Percentiles rank a stretch among this genome's conserved stretches.
Evolutionary conservation across 2,888 invertebrate species (phyloP).

Genomic region (Coremacera marginata): DNA sequence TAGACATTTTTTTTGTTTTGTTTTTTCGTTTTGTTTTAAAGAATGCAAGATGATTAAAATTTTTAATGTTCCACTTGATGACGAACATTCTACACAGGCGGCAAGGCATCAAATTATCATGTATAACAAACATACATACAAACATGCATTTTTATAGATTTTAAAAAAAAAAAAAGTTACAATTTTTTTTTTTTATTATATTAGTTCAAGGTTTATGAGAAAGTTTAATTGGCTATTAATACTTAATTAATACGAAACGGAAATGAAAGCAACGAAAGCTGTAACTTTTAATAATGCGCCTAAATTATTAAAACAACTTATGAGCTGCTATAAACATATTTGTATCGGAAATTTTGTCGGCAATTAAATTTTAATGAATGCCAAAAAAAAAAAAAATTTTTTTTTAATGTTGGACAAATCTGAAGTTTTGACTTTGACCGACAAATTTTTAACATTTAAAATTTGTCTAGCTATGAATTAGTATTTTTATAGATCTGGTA

Average conservation of each 20-base stretch:
- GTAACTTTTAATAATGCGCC: too few species aligned
- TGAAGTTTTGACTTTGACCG: not conserved
- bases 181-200: not conserved
- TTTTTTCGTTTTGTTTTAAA: too few species aligned
- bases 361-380: not conserved
- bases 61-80: not conserved
- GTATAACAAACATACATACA: not conserved
- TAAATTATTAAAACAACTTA: too few species aligned
- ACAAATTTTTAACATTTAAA: too few species aligned
- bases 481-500: too few species aligned
- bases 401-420: not conserved
- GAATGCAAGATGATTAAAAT: too few species aligned
- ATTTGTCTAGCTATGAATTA: too few species aligned
- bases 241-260: not conserved
- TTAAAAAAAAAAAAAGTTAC: not conserved
- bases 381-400: not conserved
- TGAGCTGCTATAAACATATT: not conserved
- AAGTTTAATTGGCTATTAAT: slow-evolving; percentile 13
- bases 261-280: not conserved
- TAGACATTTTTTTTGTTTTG: too few species aligned
- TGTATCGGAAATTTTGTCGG: not conserved
- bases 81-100: not conserved
- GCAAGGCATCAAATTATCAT: not conserved
- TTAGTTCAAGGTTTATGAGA: slow-evolving; percentile 11
- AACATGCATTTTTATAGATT: not conserved